A percentile compares a stretch with the other conserved stretches of the same genome.
Evolutionary conservation across 1,140 invertebrate species (phyloP).

Genomic region (Aphaenogaster rudis): DNA sequence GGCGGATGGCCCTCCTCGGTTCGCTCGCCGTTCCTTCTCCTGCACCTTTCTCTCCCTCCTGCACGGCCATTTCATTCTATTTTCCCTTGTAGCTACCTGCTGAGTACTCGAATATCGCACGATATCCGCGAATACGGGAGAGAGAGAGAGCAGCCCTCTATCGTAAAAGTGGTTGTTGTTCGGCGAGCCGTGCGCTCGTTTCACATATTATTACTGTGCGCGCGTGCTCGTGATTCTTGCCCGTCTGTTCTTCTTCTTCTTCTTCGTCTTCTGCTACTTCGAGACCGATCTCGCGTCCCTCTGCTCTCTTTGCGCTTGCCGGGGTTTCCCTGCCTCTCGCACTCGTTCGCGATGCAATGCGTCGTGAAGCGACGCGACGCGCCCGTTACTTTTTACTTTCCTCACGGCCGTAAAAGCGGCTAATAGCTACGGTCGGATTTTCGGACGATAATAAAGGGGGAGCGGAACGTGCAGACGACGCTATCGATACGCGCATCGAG

Average conservation of each 20-base stretch:
- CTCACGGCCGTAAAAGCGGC: slow-evolving; percentile 60
- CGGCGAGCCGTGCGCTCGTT: slow-evolving; percentile 55
- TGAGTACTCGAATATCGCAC: slow-evolving; percentile 45
- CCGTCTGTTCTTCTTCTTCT: slow-evolving; percentile 10
- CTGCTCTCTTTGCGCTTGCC: slow-evolving; percentile 7
- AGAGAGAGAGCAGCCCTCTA: neutral
- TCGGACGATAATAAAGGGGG: slow-evolving; percentile 63
- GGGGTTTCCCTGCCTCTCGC: neutral
- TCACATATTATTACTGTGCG: slow-evolving; percentile 57
- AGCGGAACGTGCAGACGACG: slow-evolving; percentile 42
- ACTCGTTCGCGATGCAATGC: neutral
- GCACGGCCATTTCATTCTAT: slow-evolving; percentile 57
- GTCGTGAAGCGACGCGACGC: slow-evolving; percentile 31
- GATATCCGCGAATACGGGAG: slow-evolving; percentile 60
- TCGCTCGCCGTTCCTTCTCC: neutral
- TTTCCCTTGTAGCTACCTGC: slow-evolving; percentile 55
- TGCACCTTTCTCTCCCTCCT: neutral
- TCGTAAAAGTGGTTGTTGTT: slow-evolving; percentile 73
- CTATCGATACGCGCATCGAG: slow-evolving; percentile 45
- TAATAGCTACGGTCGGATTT: slow-evolving; percentile 70
- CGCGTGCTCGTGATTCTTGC: slow-evolving; percentile 26
- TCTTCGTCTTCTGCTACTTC: neutral
- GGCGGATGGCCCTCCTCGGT: slow-evolving; percentile 27
- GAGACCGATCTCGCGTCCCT: neutral
- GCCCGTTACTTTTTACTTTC: slow-evolving; percentile 70